Evolutionary conservation across 2,888 invertebrate species (phyloP), one percentile per base, ranked within the genome.

Genomic region (Caenorhabditis sinica): DNA sequence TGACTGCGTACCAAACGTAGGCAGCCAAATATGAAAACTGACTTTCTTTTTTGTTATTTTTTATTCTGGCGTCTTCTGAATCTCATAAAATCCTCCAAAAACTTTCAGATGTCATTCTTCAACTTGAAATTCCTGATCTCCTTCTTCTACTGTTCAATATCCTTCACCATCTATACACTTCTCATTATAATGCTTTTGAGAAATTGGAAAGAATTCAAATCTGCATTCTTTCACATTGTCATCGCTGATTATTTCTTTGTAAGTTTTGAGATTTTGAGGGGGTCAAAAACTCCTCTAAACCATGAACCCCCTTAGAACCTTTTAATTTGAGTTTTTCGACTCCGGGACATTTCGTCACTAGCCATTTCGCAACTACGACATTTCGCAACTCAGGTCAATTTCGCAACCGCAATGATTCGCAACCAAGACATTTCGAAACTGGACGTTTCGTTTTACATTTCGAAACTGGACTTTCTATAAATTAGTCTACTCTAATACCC

Each of bases 241-340:
- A 43, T 77, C 28, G 69, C 69, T n/a, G 77, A 77, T 43, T 77
- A 61, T 23, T 40, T 30, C 2, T 69, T 77, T 40, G 77, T 77
- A 23, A 71, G 77, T 77, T 49, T 15, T 33, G 33, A 49, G 17
- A 6, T 49, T 6, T 4, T 4, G 33, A 33, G 33, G 33, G 33
- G 33, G 5, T 33, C 15, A 11, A 43, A 65, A 28, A 43, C 15
- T 13, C 11, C 20, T 45, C 17, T 0, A 36, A 63, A 8, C 3
- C 11, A 0, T 30, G 30, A 45, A 33, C 5, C 33, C 33, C 8
- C 33, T 6, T 33, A 33, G 8, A 4, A 6, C 33, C 8, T 33
- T 33, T 33, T 4, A 45, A 45, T 15, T 1, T 49, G 49, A 49
- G 13, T 40, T 40, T 40, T 40, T n/a, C n/a, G n/a, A n/a, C n/a